Conservation (phyloP, 2,888 invertebrate genomes). For the Uloborus plumipes region DNA sequence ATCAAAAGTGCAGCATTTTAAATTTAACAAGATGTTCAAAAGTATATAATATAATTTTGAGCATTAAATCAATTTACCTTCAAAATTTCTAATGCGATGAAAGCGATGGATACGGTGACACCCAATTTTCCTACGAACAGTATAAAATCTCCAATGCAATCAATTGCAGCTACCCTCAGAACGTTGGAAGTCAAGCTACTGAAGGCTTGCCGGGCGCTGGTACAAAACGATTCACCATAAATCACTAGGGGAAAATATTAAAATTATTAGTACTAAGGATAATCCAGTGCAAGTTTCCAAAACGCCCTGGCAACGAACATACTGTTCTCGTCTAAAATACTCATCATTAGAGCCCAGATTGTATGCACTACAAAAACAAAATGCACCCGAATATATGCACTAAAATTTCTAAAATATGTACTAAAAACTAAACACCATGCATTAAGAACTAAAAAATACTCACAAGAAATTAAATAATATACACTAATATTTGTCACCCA, state of each 20-base stretch:
- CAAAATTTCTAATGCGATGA: slow-evolving; percentile 82
- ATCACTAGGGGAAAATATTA: slow-evolving; percentile 56
- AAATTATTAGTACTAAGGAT: neutral
- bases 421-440: too few relatives aligned
- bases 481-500: too few relatives aligned
- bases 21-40: neutral
- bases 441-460: too few relatives aligned
- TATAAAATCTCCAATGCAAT: slow-evolving; percentile 92
- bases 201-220: slow-evolving; percentile 64
- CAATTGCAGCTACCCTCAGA: slow-evolving; percentile 90
- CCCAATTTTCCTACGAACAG: slow-evolving; percentile 86
- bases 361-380: too few relatives aligned
- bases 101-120: slow-evolving; percentile 86
- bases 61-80: slow-evolving; percentile 72
- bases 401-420: too few relatives aligned
- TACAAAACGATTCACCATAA: slow-evolving; percentile 65
- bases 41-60: neutral
- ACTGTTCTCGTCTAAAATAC: too few relatives aligned
- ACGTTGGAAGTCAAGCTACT: slow-evolving; percentile 82
- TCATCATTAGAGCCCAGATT: too few relatives aligned
- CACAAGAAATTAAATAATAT: too few relatives aligned
- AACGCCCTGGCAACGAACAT: too few relatives aligned
- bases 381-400: too few relatives aligned
- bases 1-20: neutral
- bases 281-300: too few relatives aligned